phyloP scores from a whole-genome alignment of 2,113 vertebrate genomes.

The Trochalopteron elliotii region DNA sequence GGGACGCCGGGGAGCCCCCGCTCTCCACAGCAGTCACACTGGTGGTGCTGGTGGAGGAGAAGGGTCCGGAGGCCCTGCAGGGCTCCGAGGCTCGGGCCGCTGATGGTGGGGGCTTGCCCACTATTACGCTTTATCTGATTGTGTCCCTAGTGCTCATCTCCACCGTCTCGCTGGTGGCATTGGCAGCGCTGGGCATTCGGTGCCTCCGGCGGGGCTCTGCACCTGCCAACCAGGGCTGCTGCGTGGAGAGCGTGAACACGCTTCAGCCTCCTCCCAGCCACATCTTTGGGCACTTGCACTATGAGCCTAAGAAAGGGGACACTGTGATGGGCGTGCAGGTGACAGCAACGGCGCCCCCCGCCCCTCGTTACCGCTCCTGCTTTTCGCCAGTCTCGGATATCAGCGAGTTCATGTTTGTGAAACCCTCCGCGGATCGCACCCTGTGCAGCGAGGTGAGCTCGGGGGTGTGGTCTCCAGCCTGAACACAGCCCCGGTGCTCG shows the following conservation, averaged over 20 bases:
- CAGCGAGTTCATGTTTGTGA: slow-evolving; percentile 84
- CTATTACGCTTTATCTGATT: slow-evolving; percentile 84
- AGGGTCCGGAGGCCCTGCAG: slow-evolving; percentile 69
- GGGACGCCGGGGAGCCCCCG: slow-evolving; percentile 72
- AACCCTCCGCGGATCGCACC: slow-evolving; percentile 64
- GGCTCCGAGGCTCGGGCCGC: slow-evolving; percentile 62
- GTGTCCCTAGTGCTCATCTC: slow-evolving; percentile 84
- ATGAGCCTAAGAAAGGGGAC: slow-evolving; percentile 70
- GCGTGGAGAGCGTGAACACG: slow-evolving; percentile 46
- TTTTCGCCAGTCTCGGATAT: slow-evolving; percentile 84
- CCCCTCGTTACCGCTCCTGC: slow-evolving; percentile 78
- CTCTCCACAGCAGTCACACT: slow-evolving; percentile 75
- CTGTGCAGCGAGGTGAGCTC: slow-evolving; percentile 67
- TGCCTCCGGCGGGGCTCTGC: slow-evolving; percentile 45
- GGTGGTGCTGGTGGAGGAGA: slow-evolving; percentile 77
- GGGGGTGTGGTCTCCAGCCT: background rate
- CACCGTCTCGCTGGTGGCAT: slow-evolving; percentile 72
- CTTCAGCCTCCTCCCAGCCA: slow-evolving; percentile 55
- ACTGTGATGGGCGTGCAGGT: slow-evolving; percentile 71
- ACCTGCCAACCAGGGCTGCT: slow-evolving; percentile 6
- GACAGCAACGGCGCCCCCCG: slow-evolving; percentile 75
- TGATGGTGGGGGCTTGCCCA: slow-evolving; percentile 71
- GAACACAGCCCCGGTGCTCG: background rate
- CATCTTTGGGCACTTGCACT: slow-evolving; percentile 59
- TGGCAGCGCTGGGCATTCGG: slow-evolving; percentile 54